Conservation (phyloP, 2,888 invertebrate genomes). For the Pseudococcus jackbeardsleyi region DNA sequence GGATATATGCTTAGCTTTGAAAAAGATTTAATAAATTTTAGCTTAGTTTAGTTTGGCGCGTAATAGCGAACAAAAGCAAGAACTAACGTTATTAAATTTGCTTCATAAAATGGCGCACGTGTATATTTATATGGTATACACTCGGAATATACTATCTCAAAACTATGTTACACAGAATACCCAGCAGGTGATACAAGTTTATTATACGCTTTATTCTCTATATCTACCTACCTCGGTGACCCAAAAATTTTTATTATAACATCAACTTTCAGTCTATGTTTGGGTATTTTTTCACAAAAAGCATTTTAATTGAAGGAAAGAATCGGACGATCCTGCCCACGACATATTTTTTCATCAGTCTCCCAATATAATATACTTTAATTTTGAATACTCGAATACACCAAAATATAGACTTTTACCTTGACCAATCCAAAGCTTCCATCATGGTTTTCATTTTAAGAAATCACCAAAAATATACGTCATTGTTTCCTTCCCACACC, state of each 20-base stretch:
- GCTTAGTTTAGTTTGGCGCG: slow-evolving; percentile 18
- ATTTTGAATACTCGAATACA: background rate
- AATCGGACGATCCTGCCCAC: background rate
- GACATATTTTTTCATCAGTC: slow-evolving; percentile 12
- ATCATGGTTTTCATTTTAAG: background rate
- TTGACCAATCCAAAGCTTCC: background rate
- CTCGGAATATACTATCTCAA: slow-evolving; percentile 12
- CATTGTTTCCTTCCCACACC: background rate
- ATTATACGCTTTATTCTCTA: slow-evolving; percentile 23
- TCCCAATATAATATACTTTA: background rate
- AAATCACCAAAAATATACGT: background rate
- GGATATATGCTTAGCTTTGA: slow-evolving; percentile 38
- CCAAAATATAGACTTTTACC: background rate
- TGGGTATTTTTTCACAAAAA: slow-evolving; percentile 9
- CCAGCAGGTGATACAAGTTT: slow-evolving; percentile 53
- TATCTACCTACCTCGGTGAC: slow-evolving; percentile 2
- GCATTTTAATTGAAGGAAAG: slow-evolving; percentile 24
- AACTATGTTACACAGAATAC: slow-evolving; percentile 34
- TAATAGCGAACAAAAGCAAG: slow-evolving; percentile 31
- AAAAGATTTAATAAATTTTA: slow-evolving; percentile 53
- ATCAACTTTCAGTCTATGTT: background rate
- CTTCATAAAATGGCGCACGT: slow-evolving; percentile 49
- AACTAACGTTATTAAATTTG: slow-evolving; percentile 55
- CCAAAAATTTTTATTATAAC: slow-evolving; percentile 46
- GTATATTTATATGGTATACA: slow-evolving; percentile 1